Percentiles rank a stretch among this genome's conserved stretches.
Conservation (phyloP, 2,888 invertebrate genomes). For the Lithophane semibrunnea region DNA sequence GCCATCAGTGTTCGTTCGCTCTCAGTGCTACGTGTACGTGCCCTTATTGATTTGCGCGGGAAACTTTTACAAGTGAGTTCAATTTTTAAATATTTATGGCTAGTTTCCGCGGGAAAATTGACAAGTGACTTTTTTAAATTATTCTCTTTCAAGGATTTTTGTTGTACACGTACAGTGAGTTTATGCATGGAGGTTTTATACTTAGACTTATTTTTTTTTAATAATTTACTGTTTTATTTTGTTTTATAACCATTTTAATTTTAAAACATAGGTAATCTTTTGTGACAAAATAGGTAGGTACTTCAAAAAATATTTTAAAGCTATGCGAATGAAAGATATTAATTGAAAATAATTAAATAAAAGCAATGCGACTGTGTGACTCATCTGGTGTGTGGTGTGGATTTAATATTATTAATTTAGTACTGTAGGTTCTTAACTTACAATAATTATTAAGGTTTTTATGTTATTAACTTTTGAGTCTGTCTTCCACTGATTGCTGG, state of each 20-base stretch:
- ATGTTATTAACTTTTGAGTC: not conserved
- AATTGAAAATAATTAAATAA: not conserved
- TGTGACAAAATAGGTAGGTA: too few relatives aligned
- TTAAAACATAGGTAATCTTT: not conserved
- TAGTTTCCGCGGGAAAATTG: slow-evolving; percentile 15
- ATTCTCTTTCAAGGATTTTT: too few relatives aligned
- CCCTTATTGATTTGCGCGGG: slow-evolving; percentile 61
- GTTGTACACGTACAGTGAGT: slow-evolving; percentile 7
- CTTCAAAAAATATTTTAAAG: not conserved
- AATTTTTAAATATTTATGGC: slow-evolving; percentile 19
- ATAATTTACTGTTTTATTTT: not conserved
- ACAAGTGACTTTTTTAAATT: slow-evolving; percentile 17
- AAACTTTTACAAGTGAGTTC: slow-evolving; percentile 69
- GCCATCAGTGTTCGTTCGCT: slow-evolving; percentile 70
- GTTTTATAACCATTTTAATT: not conserved
- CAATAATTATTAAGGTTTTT: not conserved
- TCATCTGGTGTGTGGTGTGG: not conserved
- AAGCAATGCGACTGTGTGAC: slow-evolving; percentile 17
- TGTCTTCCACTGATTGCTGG: not conserved
- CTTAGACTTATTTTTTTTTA: not conserved
- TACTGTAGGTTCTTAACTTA: not conserved
- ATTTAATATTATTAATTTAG: not conserved
- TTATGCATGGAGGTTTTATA: not conserved
- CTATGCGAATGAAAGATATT: slow-evolving; percentile 24
- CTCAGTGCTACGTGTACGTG: slow-evolving; percentile 71